Conservation (phyloP, 2,888 invertebrate species). For the Xanthorhoe spadicearia region DNA sequence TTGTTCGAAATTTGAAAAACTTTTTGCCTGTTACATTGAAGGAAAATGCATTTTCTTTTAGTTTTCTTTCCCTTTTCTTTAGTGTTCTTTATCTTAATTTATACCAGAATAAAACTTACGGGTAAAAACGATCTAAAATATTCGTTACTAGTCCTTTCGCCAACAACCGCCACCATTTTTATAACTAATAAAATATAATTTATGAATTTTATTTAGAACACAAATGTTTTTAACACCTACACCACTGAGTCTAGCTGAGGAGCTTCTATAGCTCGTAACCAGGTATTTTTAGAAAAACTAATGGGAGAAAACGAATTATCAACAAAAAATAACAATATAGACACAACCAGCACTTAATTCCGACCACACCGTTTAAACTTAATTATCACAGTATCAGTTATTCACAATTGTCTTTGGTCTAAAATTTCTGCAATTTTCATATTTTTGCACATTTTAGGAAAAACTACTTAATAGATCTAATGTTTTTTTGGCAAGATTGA, state of each 20-base stretch:
- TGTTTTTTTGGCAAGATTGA: not conserved
- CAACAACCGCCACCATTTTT: conserved; percentile 70
- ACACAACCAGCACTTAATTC: not conserved
- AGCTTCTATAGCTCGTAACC: conserved; percentile 39
- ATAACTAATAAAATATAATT: conserved; percentile 52
- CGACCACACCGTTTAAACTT: not conserved
- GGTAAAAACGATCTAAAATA: conserved; percentile 77
- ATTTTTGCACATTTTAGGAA: not conserved
- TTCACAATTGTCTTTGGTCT: not conserved
- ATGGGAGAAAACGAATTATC: not conserved
- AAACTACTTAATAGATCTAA: not conserved
- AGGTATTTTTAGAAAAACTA: conserved; percentile 37
- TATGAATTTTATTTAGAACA: conserved; percentile 48
- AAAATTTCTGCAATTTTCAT: not conserved
- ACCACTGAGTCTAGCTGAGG: conserved; percentile 57
- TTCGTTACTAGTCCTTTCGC: conserved; percentile 67
- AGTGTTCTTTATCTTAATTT: not conserved
- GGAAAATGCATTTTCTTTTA: too few relatives aligned
- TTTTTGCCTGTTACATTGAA: too few relatives aligned
- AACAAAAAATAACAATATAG: not conserved
- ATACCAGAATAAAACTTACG: conserved; percentile 58
- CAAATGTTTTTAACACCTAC: conserved; percentile 63
- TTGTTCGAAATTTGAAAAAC: not conserved
- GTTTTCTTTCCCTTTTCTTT: not conserved
- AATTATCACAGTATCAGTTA: not conserved